Conservation (phyloP, 53 echinoderm and acorn worm genomes). For the Apostichopus leukothele region DNA sequence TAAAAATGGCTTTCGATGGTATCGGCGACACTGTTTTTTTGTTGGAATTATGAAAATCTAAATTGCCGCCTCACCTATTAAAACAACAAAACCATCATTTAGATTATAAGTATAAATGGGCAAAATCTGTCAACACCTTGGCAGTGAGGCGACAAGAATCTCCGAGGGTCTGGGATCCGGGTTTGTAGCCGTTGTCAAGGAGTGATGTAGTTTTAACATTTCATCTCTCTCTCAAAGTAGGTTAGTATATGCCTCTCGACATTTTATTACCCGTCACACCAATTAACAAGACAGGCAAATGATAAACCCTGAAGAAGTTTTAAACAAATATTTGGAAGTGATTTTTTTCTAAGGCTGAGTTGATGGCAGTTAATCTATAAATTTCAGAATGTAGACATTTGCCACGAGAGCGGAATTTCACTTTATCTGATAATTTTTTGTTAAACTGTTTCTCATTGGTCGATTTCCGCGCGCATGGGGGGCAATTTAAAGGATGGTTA, state of each 20-base stretch:
- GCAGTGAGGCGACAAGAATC: constrained; percentile 37
- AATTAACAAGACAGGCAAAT: constrained; percentile 44
- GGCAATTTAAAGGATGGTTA: background rate
- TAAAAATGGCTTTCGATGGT: constrained; percentile 5
- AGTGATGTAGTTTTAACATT: background rate
- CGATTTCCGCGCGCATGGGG: background rate
- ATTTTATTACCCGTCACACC: constrained; percentile 34
- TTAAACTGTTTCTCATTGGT: constrained; percentile 17
- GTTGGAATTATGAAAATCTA: background rate
- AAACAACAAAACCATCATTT: constrained; percentile 15
- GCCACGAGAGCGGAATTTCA: constrained; percentile 37
- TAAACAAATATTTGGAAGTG: constrained; percentile 43
- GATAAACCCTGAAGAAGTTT: constrained; percentile 28
- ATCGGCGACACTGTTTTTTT: background rate
- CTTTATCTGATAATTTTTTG: background rate
- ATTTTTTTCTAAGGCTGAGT: constrained; percentile 15
- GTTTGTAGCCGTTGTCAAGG: background rate
- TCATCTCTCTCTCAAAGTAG: background rate
- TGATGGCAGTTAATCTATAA: constrained; percentile 29
- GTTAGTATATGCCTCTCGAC: constrained; percentile 20
- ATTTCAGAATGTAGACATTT: constrained; percentile 36
- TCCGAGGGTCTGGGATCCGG: background rate
- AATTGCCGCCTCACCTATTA: background rate
- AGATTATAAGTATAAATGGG: constrained; percentile 32
- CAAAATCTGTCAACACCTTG: constrained; percentile 41